Evolutionary conservation across 2,113 vertebrate species (phyloP).

Genomic region (Recurvirostra avosetta): DNA sequence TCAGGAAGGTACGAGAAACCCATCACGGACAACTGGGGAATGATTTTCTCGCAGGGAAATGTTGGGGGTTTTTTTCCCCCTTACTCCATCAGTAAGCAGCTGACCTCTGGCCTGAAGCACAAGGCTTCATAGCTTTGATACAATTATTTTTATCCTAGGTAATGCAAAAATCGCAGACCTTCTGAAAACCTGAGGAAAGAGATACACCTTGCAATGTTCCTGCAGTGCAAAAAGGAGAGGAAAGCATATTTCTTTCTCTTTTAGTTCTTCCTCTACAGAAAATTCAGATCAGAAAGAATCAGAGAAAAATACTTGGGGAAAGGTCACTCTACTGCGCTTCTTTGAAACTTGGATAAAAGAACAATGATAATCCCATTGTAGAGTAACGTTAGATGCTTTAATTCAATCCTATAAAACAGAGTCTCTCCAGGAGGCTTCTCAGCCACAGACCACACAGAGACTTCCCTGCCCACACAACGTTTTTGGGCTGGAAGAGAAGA

Average conservation of each 20-base stretch:
- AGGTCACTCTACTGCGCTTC: background rate
- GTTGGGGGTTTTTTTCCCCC: background rate
- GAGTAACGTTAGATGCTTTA: background rate
- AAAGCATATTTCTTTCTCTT: background rate
- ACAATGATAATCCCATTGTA: background rate
- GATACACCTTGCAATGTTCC: background rate
- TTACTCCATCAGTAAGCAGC: background rate
- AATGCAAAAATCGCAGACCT: background rate
- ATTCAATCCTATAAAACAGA: background rate
- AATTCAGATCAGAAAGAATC: background rate
- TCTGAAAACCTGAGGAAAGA: background rate
- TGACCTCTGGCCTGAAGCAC: background rate
- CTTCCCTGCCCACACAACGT: background rate
- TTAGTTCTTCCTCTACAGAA: background rate
- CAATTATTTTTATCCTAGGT: background rate
- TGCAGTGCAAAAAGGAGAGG: background rate
- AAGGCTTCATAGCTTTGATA: background rate
- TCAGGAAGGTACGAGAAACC: background rate
- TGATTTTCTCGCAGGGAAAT: background rate
- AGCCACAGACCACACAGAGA: background rate
- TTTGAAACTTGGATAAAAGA: conserved; percentile 13
- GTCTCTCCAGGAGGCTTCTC: background rate
- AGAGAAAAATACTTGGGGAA: background rate
- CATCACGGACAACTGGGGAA: background rate
- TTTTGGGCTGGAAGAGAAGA: background rate